phyloP scores from a whole-genome alignment of 2,113 vertebrate genomes.

The Gobio gobio region DNA sequence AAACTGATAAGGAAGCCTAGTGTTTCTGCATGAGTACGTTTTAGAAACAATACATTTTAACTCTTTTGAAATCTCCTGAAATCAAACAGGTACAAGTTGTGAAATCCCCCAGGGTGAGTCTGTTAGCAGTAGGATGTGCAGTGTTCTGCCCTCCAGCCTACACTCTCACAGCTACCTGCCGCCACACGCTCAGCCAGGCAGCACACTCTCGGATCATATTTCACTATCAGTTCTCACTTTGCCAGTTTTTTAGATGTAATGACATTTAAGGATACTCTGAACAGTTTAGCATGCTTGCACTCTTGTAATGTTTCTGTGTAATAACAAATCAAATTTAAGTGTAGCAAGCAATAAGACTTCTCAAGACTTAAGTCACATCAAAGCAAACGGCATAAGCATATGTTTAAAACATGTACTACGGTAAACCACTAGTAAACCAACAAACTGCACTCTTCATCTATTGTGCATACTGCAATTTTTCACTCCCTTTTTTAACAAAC shows the following conservation, averaged over 20 bases:
- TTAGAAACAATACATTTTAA: neutral
- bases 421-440: neutral
- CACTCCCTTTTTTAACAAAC: neutral
- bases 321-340: neutral
- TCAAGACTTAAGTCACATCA: neutral
- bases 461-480: neutral
- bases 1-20: neutral
- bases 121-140: slow-evolving; percentile 53
- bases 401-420: neutral
- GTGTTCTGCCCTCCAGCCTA: slow-evolving; percentile 30
- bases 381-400: neutral
- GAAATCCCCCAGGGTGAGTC: slow-evolving; percentile 32
- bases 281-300: neutral
- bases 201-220: slow-evolving; percentile 55
- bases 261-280: slow-evolving; percentile 26
- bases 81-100: slow-evolving; percentile 27
- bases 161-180: slow-evolving; percentile 54
- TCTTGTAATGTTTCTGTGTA: neutral
- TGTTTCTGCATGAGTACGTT: neutral
- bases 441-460: neutral
- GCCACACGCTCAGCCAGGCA: slow-evolving; percentile 52
- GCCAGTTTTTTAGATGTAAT: slow-evolving; percentile 16
- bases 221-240: slow-evolving; percentile 52
- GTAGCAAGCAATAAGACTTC: neutral
- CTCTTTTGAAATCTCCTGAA: neutral